Base-by-base conservation (phyloP, 30 jellyfish, hydroid and myxozoan species). In the Hydractinia symbiolongicarpus region DNA sequence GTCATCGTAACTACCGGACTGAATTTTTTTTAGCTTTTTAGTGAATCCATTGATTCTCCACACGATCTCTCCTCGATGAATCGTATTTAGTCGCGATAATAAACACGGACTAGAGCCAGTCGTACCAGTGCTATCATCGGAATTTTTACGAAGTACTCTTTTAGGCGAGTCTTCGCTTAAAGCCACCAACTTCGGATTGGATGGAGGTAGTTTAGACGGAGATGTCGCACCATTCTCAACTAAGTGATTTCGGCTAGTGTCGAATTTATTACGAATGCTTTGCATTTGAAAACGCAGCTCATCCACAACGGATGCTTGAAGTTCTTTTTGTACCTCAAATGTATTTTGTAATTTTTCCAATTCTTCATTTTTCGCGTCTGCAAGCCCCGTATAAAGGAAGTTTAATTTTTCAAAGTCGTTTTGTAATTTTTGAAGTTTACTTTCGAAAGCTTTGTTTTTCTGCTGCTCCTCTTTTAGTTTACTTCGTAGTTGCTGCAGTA, bases 1-100 rank as follows among this genome's bases (percentile, higher is more conserved):
- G 54, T 93, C 98, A 8, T 93, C 98, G 77, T 87, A 88, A 50
- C 90, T 86, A 14, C 96, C 96, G 53, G 98, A 88, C 82, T 88
- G 95, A 76, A 93, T 87, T 77, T 88, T 93, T 50, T 95, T 84
- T 64, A 93, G 88, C 85, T 93, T 93, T 67, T 95, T 78, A 6
- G 96, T 71, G 79, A 93, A 93, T 9, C 95, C 72, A 68, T 80
- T 88, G 5, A 93, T 83, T 7, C 98, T 81, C 98, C 98, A 93
- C n/a, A 88, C 95, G 21, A 84, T 66, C 77, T 93, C 96, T 4
- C 95, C 96, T n/a, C 96, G 96, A 16, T 91, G 96, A 20, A 72
- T 85, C 21, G 82, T 79, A 49, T 82, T 79, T 66, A 91, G 55
- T 50, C 79, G 74, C 49, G 75, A 69, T 67, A 91, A 86, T 14